Evolutionary conservation across 2,797 vertebrate genomes (phyloP).

Genomic region (Sebastiscus albofasciatus): DNA sequence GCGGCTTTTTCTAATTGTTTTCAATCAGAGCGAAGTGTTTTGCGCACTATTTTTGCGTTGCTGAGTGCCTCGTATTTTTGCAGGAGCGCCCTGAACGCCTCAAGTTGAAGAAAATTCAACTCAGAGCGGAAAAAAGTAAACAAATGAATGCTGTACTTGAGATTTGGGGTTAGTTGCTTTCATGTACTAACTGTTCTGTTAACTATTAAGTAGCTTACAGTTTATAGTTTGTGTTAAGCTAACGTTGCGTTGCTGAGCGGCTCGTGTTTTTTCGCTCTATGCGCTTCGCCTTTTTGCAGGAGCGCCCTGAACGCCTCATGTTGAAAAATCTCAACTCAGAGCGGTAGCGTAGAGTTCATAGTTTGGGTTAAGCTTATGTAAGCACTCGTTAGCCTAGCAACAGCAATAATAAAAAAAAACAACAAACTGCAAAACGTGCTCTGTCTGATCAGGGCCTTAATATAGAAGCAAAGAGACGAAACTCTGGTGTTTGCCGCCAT

Average conservation of each 20-base stretch:
- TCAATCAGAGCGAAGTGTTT: no score
- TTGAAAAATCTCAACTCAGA: no score
- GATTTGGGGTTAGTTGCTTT: background rate
- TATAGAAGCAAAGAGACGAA: no score
- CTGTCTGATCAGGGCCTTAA: background rate
- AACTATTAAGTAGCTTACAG: no score
- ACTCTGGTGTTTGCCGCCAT: no score
- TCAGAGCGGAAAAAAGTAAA: background rate
- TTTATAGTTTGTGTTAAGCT: background rate
- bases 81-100: rapidly evolving
- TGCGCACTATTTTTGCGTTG: rapidly evolving
- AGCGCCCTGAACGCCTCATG: no score
- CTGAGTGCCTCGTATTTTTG: no score
- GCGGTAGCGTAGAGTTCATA: background rate
- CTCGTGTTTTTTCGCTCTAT: rapidly evolving
- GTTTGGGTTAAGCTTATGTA: background rate
- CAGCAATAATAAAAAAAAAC: background rate
- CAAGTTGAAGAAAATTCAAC: rapidly evolving
- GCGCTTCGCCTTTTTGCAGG: no score
- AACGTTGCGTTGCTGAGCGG: rapidly evolving
- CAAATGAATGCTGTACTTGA: background rate
- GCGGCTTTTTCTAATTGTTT: no score
- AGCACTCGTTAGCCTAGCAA: background rate
- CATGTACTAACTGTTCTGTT: background rate
- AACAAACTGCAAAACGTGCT: background rate